Evolutionary conservation across 30 jellyfish, hydroid and myxozoan species (phyloP).

Genomic region (Aurelia sp.): DNA sequence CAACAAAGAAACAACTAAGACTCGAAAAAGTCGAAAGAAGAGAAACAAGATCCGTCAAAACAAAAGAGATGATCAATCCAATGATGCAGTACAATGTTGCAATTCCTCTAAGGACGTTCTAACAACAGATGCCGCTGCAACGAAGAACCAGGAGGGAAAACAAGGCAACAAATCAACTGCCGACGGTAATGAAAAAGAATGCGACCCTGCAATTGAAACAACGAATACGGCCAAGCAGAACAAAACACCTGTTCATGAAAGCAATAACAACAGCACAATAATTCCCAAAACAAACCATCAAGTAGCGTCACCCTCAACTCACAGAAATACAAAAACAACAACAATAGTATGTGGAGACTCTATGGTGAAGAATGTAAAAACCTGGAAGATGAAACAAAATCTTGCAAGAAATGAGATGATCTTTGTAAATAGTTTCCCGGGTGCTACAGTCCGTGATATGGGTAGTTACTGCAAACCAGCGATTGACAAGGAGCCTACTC

Average conservation of each 20-base stretch:
- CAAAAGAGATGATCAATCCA: background rate
- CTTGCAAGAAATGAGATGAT: no score
- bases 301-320: no score
- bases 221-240: background rate
- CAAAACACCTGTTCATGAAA: background rate
- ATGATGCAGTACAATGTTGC: background rate
- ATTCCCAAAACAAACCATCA: no score
- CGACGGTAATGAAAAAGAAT: background rate
- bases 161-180: constrained; percentile 3
- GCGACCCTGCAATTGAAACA: background rate
- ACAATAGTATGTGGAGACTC: no score
- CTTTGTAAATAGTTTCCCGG: no score
- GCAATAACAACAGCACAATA: no score
- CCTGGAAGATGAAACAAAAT: no score
- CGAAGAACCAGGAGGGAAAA: background rate
- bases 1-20: background rate
- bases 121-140: background rate
- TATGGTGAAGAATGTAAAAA: no score
- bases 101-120: background rate
- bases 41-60: background rate
- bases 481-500: no score
- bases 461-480: no score
- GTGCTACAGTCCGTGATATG: no score
- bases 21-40: background rate
- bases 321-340: no score